Conservation (phyloP, 2,888 invertebrate genomes). For the Clanis bilineata region DNA sequence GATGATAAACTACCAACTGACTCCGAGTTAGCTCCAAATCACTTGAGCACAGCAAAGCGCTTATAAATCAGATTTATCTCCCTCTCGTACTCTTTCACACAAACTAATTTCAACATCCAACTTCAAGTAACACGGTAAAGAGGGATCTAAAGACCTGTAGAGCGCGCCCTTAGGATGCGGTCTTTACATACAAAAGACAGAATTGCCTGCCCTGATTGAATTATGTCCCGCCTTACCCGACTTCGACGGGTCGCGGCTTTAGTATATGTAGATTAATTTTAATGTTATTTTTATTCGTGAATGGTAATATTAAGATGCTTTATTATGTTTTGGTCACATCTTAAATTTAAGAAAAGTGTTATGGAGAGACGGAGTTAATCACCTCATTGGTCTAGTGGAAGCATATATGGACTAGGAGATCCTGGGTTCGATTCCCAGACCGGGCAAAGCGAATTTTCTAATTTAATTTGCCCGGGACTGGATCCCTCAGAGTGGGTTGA, state of each 20-base stretch:
- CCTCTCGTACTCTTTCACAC: neutral
- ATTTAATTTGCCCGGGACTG: too few species aligned
- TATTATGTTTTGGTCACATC: too few species aligned
- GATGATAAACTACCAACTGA: neutral
- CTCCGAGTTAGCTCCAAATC: neutral
- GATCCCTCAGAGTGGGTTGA: too few species aligned
- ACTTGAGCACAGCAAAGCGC: neutral
- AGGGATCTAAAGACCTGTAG: slow-evolving; percentile 17
- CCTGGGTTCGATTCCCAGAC: too few species aligned
- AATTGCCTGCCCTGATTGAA: slow-evolving; percentile 74
- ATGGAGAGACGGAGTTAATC: too few species aligned
- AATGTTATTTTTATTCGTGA: neutral
- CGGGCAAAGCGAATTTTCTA: too few species aligned
- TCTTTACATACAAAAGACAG: slow-evolving; percentile 76
- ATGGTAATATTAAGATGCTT: neutral
- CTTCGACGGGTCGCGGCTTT: slow-evolving; percentile 16
- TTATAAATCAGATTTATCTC: slow-evolving; percentile 9
- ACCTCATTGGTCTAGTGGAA: too few species aligned
- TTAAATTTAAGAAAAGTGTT: too few species aligned
- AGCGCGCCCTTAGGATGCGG: slow-evolving; percentile 50
- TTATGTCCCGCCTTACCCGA: slow-evolving; percentile 56
- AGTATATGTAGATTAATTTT: slow-evolving; percentile 8
- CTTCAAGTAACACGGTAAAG: slow-evolving; percentile 11
- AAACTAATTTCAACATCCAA: slow-evolving; percentile 10
- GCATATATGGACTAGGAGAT: too few species aligned